These are phyloP conservation scores for Epicampocera succincta DNA, from an alignment of 2,888 invertebrate species.

Conservation along the genomic window DNA sequence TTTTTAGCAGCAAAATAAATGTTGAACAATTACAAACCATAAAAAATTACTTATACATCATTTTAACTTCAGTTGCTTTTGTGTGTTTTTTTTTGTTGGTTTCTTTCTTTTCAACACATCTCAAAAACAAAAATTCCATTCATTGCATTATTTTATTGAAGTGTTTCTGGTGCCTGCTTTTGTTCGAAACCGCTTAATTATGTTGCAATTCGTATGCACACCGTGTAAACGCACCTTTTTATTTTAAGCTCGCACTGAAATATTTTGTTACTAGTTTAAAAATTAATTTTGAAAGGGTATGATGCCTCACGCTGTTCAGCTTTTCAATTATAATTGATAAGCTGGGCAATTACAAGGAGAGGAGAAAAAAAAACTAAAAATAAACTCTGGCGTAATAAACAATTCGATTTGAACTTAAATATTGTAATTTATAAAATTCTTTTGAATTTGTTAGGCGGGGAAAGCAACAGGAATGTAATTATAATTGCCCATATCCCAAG, in stretches of 20 bases:
- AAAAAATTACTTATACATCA: conserved; percentile 59
- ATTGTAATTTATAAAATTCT: too few relatives aligned
- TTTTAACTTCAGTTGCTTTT: conserved; percentile 31
- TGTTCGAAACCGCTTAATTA: conserved; percentile 54
- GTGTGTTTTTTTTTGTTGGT: neutral
- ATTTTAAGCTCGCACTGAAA: conserved; percentile 25
- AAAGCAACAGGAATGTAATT: too few relatives aligned
- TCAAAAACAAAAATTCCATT: conserved; percentile 35
- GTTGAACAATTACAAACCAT: conserved; percentile 47
- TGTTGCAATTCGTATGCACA: conserved; percentile 69
- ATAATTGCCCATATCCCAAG: too few relatives aligned
- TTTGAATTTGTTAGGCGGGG: too few relatives aligned
- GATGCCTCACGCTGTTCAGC: conserved; percentile 5
- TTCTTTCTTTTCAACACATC: conserved; percentile 14
- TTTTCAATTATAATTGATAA: conserved; percentile 20
- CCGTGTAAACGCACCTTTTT: conserved; percentile 57
- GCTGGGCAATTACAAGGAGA: conserved; percentile 5
- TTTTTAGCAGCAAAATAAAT: conserved; percentile 5
- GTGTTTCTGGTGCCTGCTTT: neutral
- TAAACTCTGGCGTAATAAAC: too few relatives aligned
- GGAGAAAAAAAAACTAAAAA: neutral
- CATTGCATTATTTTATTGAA: conserved; percentile 19
- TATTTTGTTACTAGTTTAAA: conserved; percentile 48
- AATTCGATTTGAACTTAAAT: too few relatives aligned
- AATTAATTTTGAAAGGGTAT: conserved; percentile 36